Conservation (phyloP, 2,888 invertebrate genomes). For the Allacma fusca region DNA sequence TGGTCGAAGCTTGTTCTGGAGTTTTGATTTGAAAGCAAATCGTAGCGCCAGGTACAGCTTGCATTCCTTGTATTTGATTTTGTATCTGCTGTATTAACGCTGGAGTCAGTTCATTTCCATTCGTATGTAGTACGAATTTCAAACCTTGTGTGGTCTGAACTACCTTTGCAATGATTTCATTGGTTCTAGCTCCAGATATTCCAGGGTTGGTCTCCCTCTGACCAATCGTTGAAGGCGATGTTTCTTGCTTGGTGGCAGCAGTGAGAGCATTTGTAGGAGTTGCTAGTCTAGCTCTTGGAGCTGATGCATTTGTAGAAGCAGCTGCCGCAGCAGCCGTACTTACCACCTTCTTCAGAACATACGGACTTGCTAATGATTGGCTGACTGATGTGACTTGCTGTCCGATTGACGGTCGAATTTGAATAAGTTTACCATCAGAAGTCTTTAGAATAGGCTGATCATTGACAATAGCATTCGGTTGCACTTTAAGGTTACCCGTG, state of each 20-base stretch:
- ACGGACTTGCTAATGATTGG: slow-evolving; percentile 4
- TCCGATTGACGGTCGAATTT: slow-evolving; percentile 2
- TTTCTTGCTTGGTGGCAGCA: slow-evolving; percentile 35
- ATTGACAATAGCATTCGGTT: neutral
- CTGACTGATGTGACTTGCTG: neutral
- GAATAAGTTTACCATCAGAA: slow-evolving; percentile 11
- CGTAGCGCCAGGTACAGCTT: slow-evolving; percentile 38
- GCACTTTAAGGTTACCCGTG: neutral
- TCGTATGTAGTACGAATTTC: slow-evolving; percentile 83
- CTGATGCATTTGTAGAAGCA: slow-evolving; percentile 56
- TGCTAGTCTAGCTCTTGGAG: slow-evolving; percentile 58
- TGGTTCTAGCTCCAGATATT: slow-evolving; percentile 37
- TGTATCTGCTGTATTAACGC: slow-evolving; percentile 74
- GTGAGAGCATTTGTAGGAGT: slow-evolving; percentile 60
- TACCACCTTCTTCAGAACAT: slow-evolving; percentile 22
- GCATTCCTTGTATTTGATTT: slow-evolving; percentile 82
- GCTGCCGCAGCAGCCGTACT: slow-evolving; percentile 63
- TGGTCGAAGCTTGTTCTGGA: slow-evolving; percentile 2
- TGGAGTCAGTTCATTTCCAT: slow-evolving; percentile 77
- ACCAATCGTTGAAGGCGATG: slow-evolving; percentile 40
- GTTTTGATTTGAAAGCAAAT: slow-evolving; percentile 40
- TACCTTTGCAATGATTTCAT: slow-evolving; percentile 65
- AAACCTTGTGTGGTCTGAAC: slow-evolving; percentile 86
- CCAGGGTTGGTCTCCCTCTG: slow-evolving; percentile 49
- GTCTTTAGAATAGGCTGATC: slow-evolving; percentile 20